A percentile compares a stretch with the other conserved stretches of the same genome.
Conservation (phyloP, 2,797 vertebrate species). For the Anabas testudineus region DNA sequence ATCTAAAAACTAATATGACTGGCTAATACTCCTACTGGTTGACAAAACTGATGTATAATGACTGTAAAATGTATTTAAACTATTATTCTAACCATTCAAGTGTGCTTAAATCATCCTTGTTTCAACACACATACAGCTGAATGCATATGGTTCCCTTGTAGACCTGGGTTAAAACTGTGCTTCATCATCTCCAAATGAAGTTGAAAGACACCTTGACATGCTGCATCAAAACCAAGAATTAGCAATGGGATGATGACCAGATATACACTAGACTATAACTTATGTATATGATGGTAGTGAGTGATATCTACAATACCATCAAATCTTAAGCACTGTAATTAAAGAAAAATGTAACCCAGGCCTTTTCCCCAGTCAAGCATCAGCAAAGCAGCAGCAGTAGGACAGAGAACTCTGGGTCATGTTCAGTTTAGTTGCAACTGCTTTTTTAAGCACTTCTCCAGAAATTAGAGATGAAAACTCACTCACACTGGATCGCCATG, state of each 20-base stretch:
- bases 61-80: background rate
- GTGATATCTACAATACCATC: background rate
- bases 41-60: background rate
- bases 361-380: slow-evolving; percentile 45
- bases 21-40: too few relatives aligned
- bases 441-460: slow-evolving; percentile 16
- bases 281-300: background rate
- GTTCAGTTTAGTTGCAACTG: slow-evolving; percentile 68
- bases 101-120: too few relatives aligned
- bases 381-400: slow-evolving; percentile 56
- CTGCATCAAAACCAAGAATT: background rate
- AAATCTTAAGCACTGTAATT: background rate
- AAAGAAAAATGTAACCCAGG: slow-evolving; percentile 31
- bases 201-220: too few relatives aligned
- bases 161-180: too few relatives aligned
- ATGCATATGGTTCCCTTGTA: too few relatives aligned
- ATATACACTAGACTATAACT: background rate
- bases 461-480: slow-evolving; percentile 62
- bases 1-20: too few relatives aligned
- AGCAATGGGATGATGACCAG: background rate
- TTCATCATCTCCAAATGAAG: too few relatives aligned
- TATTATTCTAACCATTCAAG: too few relatives aligned
- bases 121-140: too few relatives aligned
- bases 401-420: slow-evolving; percentile 62
- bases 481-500: slow-evolving; percentile 52